Base-by-base conservation (phyloP, 2,888 invertebrate species). In the Acleris emargana region DNA sequence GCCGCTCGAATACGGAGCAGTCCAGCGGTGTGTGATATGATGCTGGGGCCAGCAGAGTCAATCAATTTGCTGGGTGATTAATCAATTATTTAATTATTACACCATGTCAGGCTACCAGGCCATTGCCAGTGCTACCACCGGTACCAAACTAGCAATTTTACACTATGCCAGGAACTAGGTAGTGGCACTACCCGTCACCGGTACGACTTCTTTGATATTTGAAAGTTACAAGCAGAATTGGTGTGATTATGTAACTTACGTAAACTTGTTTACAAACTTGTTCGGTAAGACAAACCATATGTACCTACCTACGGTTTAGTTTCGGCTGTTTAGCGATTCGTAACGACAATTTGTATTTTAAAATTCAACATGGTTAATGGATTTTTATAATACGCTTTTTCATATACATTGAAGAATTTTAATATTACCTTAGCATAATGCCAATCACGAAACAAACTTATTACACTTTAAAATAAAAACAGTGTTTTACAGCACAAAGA, bases 21-120 rank as follows among this genome's bases (percentile, higher is more conserved):
- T 60, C 74, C 76, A 85, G 68, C 81, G 86, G 83, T 77, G 84
- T 87, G 85, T 87, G 83, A 83, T 25, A 77, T 75, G 75, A 76
- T 78, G 75, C 76, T 80, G 78, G 81, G 82, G 81, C 81, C 80
- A 81, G 74, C 78, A 72, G 74, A 79, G 79, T 72, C 76, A 86
- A 85, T 84, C 86, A 80, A 84, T 84, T 83, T 72, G 76, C 73
- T 76, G 73, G 74, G 72, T 81, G 72, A 83, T 80, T 80, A 81
- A 85, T 81, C 80, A 73, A 84, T 82, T 85, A 81, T 79, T 11
- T 38, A 38, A 38, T 38, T 13, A 38, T 38, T 76, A 82, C 81
- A 80, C 79, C 76, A 83, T 78, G 83, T 67, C 79, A 80, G 76
- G 68, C 76, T 72, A 71, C 71, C 75, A 76, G 83, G 83, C 80